phyloP scores from a whole-genome alignment of 2,113 vertebrate genomes.

The Sterna hirundo region DNA sequence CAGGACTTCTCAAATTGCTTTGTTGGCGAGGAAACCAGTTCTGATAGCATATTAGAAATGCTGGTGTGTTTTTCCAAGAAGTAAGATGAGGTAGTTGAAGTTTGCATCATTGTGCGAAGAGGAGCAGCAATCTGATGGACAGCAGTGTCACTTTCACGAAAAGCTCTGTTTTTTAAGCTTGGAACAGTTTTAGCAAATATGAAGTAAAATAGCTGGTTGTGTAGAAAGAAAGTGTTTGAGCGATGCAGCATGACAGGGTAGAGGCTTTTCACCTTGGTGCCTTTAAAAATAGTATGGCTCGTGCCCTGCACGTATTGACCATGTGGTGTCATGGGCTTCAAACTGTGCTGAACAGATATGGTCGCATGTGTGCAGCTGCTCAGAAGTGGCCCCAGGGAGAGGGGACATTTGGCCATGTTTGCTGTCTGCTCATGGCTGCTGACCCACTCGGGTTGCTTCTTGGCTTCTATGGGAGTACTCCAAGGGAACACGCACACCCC shows the following conservation, averaged over 20 bases:
- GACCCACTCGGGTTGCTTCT: background rate
- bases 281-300: background rate
- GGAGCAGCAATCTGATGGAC: background rate
- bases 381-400: background rate
- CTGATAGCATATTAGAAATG: background rate
- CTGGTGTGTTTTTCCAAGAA: background rate
- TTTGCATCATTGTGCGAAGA: background rate
- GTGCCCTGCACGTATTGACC: rapidly evolving
- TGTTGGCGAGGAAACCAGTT: background rate
- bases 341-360: rapidly evolving
- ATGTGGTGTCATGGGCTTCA: rapidly evolving
- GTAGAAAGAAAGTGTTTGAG: background rate
- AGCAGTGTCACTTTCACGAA: background rate
- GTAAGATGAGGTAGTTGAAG: background rate
- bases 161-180: background rate
- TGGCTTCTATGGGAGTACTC: background rate
- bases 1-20: background rate
- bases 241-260: background rate
- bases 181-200: background rate
- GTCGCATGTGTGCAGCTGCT: background rate
- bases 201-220: background rate
- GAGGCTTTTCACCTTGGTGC: background rate
- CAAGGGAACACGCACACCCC: background rate
- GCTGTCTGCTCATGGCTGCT: background rate
- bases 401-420: background rate